phyloP scores from a whole-genome alignment of 1,140 invertebrate species.

The Drosophila oshimai region DNA sequence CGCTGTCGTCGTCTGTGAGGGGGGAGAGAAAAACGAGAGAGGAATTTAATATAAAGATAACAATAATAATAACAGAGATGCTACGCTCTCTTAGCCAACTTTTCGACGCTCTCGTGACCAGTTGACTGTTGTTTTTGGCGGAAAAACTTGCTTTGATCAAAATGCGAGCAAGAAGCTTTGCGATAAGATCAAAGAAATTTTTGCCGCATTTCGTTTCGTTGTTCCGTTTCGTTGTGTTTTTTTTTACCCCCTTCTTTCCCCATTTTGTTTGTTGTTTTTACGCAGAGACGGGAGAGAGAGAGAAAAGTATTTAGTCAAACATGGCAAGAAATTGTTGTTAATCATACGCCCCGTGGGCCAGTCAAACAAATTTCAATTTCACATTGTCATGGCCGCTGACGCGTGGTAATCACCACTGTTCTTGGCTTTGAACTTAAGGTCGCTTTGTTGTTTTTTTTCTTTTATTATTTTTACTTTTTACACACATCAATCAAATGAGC shows the following conservation, averaged over 20 bases:
- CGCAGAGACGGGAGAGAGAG: conserved; percentile 14
- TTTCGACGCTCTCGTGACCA: conserved; percentile 9
- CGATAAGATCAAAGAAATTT: conserved; percentile 83
- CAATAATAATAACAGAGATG: neutral
- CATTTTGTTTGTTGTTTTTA: conserved; percentile 18
- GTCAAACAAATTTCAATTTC: conserved; percentile 62
- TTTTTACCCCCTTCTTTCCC: conserved; percentile 7
- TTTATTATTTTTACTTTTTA: neutral
- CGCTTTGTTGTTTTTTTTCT: neutral
- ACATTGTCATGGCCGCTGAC: conserved; percentile 73
- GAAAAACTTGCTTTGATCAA: conserved; percentile 83
- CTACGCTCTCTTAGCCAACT: neutral
- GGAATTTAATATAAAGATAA: neutral
- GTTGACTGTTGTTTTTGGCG: conserved; percentile 72
- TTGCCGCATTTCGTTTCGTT: conserved; percentile 77
- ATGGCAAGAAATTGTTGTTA: conserved; percentile 63
- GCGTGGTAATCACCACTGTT: conserved; percentile 67
- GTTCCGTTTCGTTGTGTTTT: conserved; percentile 43
- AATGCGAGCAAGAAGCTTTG: conserved; percentile 83
- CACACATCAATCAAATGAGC: conserved; percentile 71
- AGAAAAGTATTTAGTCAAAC: conserved; percentile 68
- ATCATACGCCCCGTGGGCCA: conserved; percentile 68
- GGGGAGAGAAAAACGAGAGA: conserved; percentile 13
- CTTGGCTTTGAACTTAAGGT: conserved; percentile 79
- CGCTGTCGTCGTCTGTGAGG: conserved; percentile 16